Base-by-base conservation (phyloP, 2,888 invertebrate genomes). In the Drosophila austrosaltans region DNA sequence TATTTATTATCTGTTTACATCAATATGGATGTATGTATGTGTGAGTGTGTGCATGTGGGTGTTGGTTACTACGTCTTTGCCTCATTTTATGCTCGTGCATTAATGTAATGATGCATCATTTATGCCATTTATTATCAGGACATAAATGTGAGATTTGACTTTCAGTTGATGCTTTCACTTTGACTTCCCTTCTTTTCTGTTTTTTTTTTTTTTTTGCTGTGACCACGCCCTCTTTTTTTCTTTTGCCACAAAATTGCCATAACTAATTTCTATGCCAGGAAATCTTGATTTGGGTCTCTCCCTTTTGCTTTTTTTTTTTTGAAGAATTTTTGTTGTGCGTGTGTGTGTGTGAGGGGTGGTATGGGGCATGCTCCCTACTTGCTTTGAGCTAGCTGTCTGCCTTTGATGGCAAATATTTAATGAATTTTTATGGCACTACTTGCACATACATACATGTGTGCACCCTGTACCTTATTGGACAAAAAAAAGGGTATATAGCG, bases 91-190 rank as follows among this genome's bases (percentile, higher is more conserved):
- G 78, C 67, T 48, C 74, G 58, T 83, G 84, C 87, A 89, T 89
- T 89, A 85, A 81, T 83, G 79, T 81, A 87, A 87, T 76, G 84
- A 86, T 87, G 87, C 87, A 85, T 85, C 89, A 85, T 85, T 88
- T 81, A 86, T 88, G 87, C 81, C 88, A 86, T 84, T 88, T 89
- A 89, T 84, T 87, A 89, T 89, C 85, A 75, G 76, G 62, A 70
- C 81, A 83, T 89, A 81, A 87, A 84, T 82, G 87, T 72, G 77
- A 78, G 88, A 82, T 84, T 88, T 83, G 75, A 73, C 71, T 48
- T 48, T 25, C 48, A 48, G 48, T 48, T 48, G 22, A 25, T 48
- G 48, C 48, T 48, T 48, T 48, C 25, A 48, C 25, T 48, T 25
- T 48, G 48, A 48, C 48, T 48, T 48, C 4, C 6, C 16, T 44